Conservation (phyloP, 2,113 vertebrate genomes). For the Pygoscelis adeliae region DNA sequence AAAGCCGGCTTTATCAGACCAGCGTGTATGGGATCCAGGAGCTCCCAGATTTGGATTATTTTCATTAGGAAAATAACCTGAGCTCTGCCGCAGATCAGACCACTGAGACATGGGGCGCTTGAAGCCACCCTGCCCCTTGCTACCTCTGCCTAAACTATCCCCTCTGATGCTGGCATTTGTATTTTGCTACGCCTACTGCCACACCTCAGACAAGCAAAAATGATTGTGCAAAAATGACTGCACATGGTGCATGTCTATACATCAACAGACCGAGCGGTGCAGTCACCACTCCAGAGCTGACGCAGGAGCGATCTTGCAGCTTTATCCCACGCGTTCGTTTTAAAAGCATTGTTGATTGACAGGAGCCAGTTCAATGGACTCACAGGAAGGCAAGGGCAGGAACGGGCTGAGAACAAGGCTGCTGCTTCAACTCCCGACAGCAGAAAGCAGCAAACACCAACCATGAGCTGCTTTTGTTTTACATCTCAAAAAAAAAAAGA, state of each 20-base stretch:
- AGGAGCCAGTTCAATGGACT: not conserved
- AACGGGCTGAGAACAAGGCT: not conserved
- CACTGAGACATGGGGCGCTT: accelerated
- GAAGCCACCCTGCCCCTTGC: not conserved
- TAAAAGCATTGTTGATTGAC: not conserved
- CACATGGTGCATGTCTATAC: not conserved
- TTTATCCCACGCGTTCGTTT: accelerated
- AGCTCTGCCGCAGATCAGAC: not conserved
- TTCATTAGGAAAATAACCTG: not conserved
- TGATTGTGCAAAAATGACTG: not conserved
- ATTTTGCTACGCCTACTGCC: not conserved
- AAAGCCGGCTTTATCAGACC: not conserved
- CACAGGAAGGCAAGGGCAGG: not conserved
- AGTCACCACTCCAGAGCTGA: not conserved
- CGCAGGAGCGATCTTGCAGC: not conserved
- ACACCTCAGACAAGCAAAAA: not conserved
- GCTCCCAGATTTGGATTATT: not conserved
- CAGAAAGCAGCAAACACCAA: not conserved
- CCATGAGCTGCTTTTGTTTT: not conserved
- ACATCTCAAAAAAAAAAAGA: not conserved
- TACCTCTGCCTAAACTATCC: not conserved
- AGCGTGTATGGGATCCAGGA: not conserved
- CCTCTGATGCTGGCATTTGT: not conserved
- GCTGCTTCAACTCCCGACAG: not conserved
- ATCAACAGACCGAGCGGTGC: not conserved